Conservation (phyloP, 2,113 vertebrate genomes). For the Motacilla tschutschensis region DNA sequence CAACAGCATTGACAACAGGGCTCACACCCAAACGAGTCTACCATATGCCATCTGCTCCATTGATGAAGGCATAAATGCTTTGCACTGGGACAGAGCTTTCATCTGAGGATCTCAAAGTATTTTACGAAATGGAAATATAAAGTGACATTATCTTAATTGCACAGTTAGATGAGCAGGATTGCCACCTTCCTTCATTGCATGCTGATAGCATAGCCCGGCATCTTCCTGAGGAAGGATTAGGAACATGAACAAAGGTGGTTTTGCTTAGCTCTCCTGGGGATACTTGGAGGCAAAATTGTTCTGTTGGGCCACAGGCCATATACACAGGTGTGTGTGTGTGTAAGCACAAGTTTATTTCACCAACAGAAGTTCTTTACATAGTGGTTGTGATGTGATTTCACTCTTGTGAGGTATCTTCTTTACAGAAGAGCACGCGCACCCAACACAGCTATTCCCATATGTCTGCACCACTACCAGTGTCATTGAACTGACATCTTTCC, state of each 20-base stretch:
- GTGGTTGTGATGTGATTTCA: neutral
- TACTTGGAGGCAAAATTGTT: neutral
- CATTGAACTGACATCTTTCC: too few relatives aligned
- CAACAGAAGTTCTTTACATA: neutral
- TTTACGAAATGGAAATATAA: neutral
- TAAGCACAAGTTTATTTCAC: neutral
- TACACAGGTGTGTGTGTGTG: accelerated
- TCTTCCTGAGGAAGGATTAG: neutral
- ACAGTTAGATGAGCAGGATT: neutral
- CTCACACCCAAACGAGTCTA: neutral
- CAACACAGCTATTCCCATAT: accelerated
- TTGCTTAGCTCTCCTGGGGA: neutral
- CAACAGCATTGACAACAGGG: neutral
- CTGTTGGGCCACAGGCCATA: neutral
- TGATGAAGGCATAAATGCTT: neutral
- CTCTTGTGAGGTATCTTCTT: neutral
- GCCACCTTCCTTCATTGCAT: neutral
- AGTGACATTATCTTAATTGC: neutral
- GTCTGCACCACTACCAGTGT: neutral
- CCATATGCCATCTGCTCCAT: neutral
- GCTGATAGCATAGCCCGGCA: neutral
- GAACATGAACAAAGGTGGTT: neutral
- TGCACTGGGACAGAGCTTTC: neutral
- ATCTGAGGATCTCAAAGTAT: neutral
- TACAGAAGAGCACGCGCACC: neutral